Evolutionary conservation across 1,140 invertebrate species (phyloP), one percentile per base, ranked within the genome.

Genomic region (Zaprionus vittiger): DNA sequence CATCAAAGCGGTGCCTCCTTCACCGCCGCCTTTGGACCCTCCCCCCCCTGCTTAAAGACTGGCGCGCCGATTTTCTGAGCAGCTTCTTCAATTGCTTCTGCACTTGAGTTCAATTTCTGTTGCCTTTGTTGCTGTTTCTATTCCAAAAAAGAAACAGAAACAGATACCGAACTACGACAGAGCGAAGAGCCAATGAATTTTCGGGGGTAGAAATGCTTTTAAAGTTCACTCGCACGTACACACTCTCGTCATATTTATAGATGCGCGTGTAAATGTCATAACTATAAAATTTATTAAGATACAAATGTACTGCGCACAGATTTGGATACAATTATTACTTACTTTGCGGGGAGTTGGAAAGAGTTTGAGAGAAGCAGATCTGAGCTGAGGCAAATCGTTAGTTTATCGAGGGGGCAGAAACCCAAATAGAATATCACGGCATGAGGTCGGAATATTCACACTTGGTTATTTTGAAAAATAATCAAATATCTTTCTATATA

Each of bases 51-150:
- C 69, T 56, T 34, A 41, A 61, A 76, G 80, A 85, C 61, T 54
- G 72, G 66, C 72, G 64, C 79, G 73, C 80, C 67, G 71, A 72
- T 73, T 79, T 70, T 60, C 44, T 74, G 80, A 84, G 74, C 67
- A 77, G 76, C 79, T 85, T 90, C 85, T 91, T 90, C 85, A 90
- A 90, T 90, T 90, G 85, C 47, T 52, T 89, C 85, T 91, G 85
- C 86, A 90, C 85, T 90, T 90, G 85, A 90, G 85, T 90, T 91
- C 79, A 90, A 89, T 89, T 89, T 89, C 82, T 73, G 60, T 74
- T 66, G 37, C 63, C 26, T 22, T 52, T 61, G 12, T 62, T 17
- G 34, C 41, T 31, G 52, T 3, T 49, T 59, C 12, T 15, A 12
- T 69, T 64, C 73, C 59, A 54, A 61, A 70, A 56, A 44, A 54